A percentile compares a stretch with the other conserved stretches of the same genome.
Conservation (phyloP, 2,888 invertebrate genomes). For the Drosophila maculinotata region DNA sequence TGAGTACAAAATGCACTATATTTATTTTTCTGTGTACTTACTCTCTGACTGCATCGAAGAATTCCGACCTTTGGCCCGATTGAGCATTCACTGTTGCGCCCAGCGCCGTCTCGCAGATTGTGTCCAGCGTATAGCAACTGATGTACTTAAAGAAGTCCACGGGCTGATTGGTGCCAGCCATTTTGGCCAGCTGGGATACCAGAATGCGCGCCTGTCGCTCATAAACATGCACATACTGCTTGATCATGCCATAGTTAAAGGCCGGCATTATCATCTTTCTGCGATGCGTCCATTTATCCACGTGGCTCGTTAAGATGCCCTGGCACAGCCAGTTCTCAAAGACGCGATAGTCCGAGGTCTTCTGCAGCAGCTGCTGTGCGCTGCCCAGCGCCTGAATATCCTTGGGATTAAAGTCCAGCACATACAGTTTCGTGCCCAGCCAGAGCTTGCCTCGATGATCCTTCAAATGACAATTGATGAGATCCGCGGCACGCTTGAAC, state of each 20-base stretch:
- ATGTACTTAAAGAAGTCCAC: constrained; percentile 57
- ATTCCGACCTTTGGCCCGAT: constrained; percentile 44
- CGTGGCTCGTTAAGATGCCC: constrained; percentile 57
- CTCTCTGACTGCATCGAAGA: constrained; percentile 62
- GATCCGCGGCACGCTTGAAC: constrained; percentile 32
- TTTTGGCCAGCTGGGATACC: constrained; percentile 19
- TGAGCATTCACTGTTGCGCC: constrained; percentile 55
- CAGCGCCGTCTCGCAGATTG: constrained; percentile 68
- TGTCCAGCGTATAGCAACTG: constrained; percentile 64
- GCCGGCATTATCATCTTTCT: constrained; percentile 63
- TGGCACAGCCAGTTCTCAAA: constrained; percentile 60
- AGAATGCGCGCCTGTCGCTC: constrained; percentile 58
- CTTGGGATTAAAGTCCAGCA: constrained; percentile 67
- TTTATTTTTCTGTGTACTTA: too few species aligned
- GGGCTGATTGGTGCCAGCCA: constrained; percentile 28
- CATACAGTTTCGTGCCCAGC: constrained; percentile 63
- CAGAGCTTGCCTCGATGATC: constrained; percentile 68
- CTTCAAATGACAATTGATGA: constrained; percentile 45
- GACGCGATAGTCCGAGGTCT: constrained; percentile 57
- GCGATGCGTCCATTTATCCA: constrained; percentile 63
- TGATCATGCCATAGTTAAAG: constrained; percentile 63
- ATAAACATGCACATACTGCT: constrained; percentile 49
- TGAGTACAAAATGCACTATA: too few species aligned
- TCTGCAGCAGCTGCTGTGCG: constrained; percentile 64
- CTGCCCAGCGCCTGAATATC: constrained; percentile 63